A percentile compares a stretch with the other conserved stretches of the same genome.
phyloP scores from a whole-genome alignment of 2,888 invertebrate species.

The Cordilura impudica region DNA sequence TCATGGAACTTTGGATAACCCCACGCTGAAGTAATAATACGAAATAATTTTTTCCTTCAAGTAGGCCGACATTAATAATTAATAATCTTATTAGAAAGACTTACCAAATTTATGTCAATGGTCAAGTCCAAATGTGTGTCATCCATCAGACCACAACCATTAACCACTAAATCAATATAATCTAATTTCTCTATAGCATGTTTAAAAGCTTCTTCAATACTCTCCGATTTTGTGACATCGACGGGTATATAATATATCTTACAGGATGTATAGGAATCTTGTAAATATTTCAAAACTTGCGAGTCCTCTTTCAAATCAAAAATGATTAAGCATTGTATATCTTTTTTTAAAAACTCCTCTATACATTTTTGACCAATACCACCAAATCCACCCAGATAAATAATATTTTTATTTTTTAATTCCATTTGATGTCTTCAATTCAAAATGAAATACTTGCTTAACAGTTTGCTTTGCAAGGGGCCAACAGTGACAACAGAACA shows the following conservation, averaged over 20 bases:
- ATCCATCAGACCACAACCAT: constrained; percentile 66
- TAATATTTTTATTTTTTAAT: constrained; percentile 71
- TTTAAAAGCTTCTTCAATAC: constrained; percentile 52
- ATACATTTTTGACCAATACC: constrained; percentile 67
- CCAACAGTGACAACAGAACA: background rate
- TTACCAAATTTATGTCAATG: constrained; percentile 78
- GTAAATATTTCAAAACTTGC: constrained; percentile 24
- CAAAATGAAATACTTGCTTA: too few relatives aligned
- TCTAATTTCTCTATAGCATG: constrained; percentile 37
- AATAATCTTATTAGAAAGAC: too few relatives aligned
- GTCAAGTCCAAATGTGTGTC: constrained; percentile 65
- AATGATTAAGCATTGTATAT: constrained; percentile 64
- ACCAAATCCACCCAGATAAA: constrained; percentile 70
- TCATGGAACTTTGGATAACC: constrained; percentile 75
- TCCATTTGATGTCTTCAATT: constrained; percentile 66
- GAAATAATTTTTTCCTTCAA: background rate
- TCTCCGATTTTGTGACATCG: constrained; percentile 53
- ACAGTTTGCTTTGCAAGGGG: too few relatives aligned
- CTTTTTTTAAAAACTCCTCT: constrained; percentile 58
- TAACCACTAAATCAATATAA: constrained; percentile 65
- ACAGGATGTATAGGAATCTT: constrained; percentile 1
- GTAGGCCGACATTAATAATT: too few relatives aligned
- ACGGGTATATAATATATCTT: constrained; percentile 32
- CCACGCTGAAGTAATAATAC: constrained; percentile 75
- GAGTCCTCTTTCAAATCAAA: constrained; percentile 62